phyloP scores from a whole-genome alignment of 2,888 invertebrate genomes.

The Nomada lathburiana region DNA sequence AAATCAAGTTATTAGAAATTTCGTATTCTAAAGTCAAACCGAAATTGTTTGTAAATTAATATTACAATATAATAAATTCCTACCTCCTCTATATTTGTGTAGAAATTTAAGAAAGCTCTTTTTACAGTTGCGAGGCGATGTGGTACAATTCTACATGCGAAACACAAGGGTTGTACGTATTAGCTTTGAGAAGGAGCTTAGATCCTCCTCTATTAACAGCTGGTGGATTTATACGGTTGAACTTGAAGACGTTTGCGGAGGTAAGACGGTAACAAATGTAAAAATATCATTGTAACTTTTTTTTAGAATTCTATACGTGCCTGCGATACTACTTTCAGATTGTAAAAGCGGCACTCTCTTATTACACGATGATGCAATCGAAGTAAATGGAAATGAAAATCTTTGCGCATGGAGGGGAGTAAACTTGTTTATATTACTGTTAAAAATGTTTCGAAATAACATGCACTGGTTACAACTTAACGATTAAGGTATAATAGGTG shows the following conservation, averaged over 20 bases:
- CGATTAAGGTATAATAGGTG: too few species aligned
- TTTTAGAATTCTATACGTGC: neutral
- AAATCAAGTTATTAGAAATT: too few species aligned
- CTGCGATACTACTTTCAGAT: neutral
- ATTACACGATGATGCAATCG: constrained; percentile 10
- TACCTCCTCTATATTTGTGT: too few species aligned
- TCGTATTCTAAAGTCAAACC: too few species aligned
- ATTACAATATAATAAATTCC: too few species aligned
- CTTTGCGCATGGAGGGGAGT: too few species aligned
- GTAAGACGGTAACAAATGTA: neutral
- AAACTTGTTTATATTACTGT: too few species aligned
- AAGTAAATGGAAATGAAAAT: neutral
- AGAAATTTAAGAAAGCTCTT: too few species aligned
- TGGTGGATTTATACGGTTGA: neutral
- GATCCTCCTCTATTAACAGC: neutral
- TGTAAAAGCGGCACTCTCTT: constrained; percentile 13
- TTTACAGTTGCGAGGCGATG: neutral
- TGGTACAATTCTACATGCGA: neutral
- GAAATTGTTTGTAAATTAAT: neutral
- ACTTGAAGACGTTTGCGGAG: constrained; percentile 17
- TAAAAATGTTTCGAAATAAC: too few species aligned
- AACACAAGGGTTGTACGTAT: neutral
- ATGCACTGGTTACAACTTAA: too few species aligned
- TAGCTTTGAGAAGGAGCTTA: neutral
- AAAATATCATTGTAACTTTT: too few species aligned